phyloP scores from a whole-genome alignment of 2,888 invertebrate genomes.

The Hipparchia semele region DNA sequence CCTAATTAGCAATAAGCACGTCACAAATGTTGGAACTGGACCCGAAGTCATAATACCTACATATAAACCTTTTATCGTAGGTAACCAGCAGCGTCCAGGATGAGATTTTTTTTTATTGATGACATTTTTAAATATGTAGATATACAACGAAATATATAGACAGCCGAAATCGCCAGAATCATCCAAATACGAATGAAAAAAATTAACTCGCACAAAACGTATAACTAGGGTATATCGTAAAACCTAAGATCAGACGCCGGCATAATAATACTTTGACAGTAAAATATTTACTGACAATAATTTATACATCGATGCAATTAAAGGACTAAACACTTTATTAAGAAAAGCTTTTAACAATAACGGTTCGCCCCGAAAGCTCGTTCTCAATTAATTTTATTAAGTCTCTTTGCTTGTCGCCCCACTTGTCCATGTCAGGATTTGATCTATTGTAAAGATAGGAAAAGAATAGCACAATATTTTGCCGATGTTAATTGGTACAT shows the following conservation, averaged over 20 bases:
- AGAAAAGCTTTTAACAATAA: slow-evolving; percentile 23
- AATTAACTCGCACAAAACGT: background rate
- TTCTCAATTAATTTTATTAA: slow-evolving; percentile 34
- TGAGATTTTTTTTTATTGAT: no score
- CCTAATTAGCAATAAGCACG: no score
- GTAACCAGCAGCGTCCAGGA: no score
- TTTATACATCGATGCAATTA: background rate
- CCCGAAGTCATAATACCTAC: no score
- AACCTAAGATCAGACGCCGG: background rate
- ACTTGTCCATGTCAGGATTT: slow-evolving; percentile 35
- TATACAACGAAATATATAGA: no score
- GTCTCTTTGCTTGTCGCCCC: slow-evolving; percentile 26
- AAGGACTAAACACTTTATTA: slow-evolving; percentile 26
- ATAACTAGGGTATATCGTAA: background rate
- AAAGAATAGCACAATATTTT: slow-evolving; percentile 35
- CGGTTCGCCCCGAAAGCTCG: slow-evolving; percentile 29
- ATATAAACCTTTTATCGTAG: no score
- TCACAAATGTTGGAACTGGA: no score
- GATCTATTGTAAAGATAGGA: slow-evolving; percentile 35
- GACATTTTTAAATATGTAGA: no score
- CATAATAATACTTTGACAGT: background rate
- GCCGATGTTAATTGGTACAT: slow-evolving; percentile 45
- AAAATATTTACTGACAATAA: background rate
- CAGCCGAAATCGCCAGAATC: no score
- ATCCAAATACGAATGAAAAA: background rate